phyloP scores from a whole-genome alignment of 2,888 invertebrate genomes.

The Sicus ferrugineus region DNA sequence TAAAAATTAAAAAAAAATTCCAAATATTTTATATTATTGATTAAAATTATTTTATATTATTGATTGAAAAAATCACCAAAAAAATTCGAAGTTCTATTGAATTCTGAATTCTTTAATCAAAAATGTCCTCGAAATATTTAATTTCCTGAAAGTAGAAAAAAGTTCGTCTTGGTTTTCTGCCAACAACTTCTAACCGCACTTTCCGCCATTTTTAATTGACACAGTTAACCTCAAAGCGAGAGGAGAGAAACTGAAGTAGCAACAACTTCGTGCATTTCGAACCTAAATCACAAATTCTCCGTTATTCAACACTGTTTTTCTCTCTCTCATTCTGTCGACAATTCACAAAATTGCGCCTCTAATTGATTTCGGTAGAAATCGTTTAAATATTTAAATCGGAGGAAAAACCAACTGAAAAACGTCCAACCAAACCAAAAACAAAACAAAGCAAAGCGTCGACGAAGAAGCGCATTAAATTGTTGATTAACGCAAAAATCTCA shows the following conservation, averaged over 20 bases:
- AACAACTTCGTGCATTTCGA: not conserved
- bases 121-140: too few species aligned
- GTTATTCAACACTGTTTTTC: not conserved
- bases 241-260: too few species aligned
- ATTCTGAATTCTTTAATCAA: too few species aligned
- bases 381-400: not conserved
- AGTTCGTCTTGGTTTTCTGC: not conserved
- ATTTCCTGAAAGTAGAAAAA: too few species aligned
- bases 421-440: not conserved
- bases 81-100: too few species aligned
- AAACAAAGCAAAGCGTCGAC: not conserved
- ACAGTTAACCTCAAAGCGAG: not conserved
- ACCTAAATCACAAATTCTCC: not conserved
- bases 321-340: not conserved
- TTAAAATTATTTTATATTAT: too few species aligned
- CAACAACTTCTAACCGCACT: not conserved
- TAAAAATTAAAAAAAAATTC: too few species aligned
- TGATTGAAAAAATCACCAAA: too few species aligned
- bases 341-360: slow-evolving; percentile 1
- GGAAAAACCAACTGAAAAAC: not conserved
- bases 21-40: too few species aligned
- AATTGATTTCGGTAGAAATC: not conserved
- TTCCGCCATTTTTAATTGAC: not conserved
- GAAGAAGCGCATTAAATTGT: not conserved
- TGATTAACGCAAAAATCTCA: not conserved